Percentiles rank a stretch among this genome's conserved stretches.
phyloP scores from a whole-genome alignment of 2,113 vertebrate species.

The Siphamia tubifer region DNA sequence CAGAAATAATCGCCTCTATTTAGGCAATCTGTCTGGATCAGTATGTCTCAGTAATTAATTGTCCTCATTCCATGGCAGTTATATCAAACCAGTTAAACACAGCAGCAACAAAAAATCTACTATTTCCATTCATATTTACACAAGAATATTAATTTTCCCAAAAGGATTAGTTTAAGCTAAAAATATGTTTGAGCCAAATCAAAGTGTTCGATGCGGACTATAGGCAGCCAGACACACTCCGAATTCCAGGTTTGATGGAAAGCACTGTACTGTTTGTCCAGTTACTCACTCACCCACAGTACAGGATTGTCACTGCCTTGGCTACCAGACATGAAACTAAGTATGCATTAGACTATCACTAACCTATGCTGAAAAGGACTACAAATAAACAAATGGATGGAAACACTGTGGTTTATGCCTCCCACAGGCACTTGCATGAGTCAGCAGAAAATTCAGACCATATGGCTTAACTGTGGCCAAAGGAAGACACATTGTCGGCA shows the following conservation, averaged over 20 bases:
- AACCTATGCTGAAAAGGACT: constrained; percentile 37
- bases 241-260: constrained; percentile 22
- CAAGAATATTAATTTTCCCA: not conserved
- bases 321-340: constrained; percentile 43
- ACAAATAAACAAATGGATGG: constrained; percentile 57
- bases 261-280: constrained; percentile 15
- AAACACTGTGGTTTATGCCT: constrained; percentile 41
- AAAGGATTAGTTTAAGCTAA: not conserved
- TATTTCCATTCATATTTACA: not conserved
- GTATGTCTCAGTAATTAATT: not conserved
- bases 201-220: constrained; percentile 13
- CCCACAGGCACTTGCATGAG: constrained; percentile 64
- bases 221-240: constrained; percentile 26
- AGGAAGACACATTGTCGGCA: constrained; percentile 21
- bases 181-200: constrained; percentile 2
- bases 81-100: not conserved
- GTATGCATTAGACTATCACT: constrained; percentile 43
- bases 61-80: not conserved
- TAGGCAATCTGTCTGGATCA: not conserved
- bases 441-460: constrained; percentile 67
- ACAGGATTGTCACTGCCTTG: constrained; percentile 6
- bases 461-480: constrained; percentile 53
- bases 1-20: not conserved
- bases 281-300: constrained; percentile 41
- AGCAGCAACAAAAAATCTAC: not conserved